Percentiles rank a stretch among this genome's conserved stretches.
Conservation (phyloP, 2,888 invertebrate genomes). For the Heliconius sara region DNA sequence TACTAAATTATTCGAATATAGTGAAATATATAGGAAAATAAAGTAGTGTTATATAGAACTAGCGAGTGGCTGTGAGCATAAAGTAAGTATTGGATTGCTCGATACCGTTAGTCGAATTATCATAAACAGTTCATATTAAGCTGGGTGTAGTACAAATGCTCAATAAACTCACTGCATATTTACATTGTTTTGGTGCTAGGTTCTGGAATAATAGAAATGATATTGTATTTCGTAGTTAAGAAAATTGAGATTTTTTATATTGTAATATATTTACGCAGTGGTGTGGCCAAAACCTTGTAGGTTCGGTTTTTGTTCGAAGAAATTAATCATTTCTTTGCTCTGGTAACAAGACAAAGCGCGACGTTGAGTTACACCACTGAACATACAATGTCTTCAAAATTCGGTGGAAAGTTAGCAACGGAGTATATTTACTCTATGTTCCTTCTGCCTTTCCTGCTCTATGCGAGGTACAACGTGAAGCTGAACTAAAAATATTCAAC, state of each 20-base stretch:
- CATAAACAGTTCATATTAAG: slow-evolving; percentile 45
- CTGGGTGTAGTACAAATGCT: slow-evolving; percentile 43
- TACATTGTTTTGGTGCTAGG: slow-evolving; percentile 45
- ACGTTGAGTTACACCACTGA: too few species aligned
- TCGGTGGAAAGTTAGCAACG: too few species aligned
- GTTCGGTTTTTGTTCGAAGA: too few species aligned
- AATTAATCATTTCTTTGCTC: too few species aligned
- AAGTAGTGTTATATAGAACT: slow-evolving; percentile 14
- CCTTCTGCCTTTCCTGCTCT: too few species aligned
- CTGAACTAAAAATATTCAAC: too few species aligned
- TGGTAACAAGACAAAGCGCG: too few species aligned
- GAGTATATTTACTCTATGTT: too few species aligned
- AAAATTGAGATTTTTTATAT: background rate
- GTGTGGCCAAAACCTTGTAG: too few species aligned
- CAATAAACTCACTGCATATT: slow-evolving; percentile 51
- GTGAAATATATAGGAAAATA: slow-evolving; percentile 21
- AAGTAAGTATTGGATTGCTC: slow-evolving; percentile 25
- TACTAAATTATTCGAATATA: background rate
- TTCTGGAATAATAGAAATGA: slow-evolving; percentile 8
- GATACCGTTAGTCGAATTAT: slow-evolving; percentile 37
- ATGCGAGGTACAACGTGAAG: too few species aligned
- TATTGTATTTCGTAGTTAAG: background rate
- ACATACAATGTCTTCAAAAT: too few species aligned
- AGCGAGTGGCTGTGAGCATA: slow-evolving; percentile 18
- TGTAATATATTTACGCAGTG: too few species aligned